Conservation (phyloP, 2,888 invertebrate species). For the Microplitis manilae region DNA sequence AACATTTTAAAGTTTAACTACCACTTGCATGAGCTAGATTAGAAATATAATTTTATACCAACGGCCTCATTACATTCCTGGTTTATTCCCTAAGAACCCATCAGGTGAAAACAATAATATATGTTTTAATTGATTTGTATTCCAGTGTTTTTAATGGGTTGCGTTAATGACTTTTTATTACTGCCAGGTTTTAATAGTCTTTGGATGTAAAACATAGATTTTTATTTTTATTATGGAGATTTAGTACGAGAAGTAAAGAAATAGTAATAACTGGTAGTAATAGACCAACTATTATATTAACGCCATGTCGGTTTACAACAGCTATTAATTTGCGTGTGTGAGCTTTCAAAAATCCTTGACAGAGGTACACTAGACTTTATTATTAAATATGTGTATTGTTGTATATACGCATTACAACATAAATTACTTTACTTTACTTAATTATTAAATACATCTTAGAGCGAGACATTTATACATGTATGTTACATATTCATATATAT, state of each 20-base stretch:
- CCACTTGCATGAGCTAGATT: neutral
- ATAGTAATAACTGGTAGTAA: constrained; percentile 12
- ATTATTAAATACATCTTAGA: constrained; percentile 10
- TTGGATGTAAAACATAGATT: neutral
- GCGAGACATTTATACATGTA: constrained; percentile 11
- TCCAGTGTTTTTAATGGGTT: neutral
- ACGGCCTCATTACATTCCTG: too few relatives aligned
- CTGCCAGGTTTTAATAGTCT: too few relatives aligned
- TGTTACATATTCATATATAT: constrained; percentile 3
- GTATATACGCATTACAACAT: constrained; percentile 25
- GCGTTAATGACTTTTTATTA: neutral
- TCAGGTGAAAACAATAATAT: too few relatives aligned
- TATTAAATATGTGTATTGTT: neutral
- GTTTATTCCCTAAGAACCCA: too few relatives aligned
- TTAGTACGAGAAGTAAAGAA: neutral
- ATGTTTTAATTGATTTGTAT: too few relatives aligned
- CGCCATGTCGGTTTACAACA: constrained; percentile 21
- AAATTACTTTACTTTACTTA: constrained; percentile 27
- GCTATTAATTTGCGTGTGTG: constrained; percentile 60
- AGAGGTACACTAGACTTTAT: constrained; percentile 12
- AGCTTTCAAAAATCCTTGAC: constrained; percentile 67
- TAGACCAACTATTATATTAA: constrained; percentile 13
- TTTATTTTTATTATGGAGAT: neutral
- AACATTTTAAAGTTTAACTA: neutral
- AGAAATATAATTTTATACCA: neutral